Conservation (phyloP, 2,888 invertebrate genomes). For the Hirtodrosophila confusa region DNA sequence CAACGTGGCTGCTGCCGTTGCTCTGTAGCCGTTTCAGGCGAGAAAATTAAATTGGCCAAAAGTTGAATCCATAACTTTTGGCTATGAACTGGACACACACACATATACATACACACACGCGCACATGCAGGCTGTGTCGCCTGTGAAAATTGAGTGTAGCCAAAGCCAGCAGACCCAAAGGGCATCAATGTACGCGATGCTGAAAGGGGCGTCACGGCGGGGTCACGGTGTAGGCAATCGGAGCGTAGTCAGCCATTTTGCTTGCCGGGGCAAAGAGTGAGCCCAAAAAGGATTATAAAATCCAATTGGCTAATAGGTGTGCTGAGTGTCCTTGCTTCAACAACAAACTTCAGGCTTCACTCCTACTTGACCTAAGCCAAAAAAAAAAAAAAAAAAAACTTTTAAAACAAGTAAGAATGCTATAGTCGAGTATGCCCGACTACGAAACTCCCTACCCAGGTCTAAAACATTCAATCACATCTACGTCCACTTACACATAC, state of each 20-base stretch:
- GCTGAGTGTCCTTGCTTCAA: no score
- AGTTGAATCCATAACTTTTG: slow-evolving; percentile 80
- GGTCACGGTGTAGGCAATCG: neutral
- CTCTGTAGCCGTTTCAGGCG: slow-evolving; percentile 81
- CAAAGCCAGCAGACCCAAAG: slow-evolving; percentile 48
- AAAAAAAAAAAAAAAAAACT: no score
- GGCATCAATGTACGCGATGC: slow-evolving; percentile 32
- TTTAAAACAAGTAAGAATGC: no score
- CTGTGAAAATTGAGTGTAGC: slow-evolving; percentile 76
- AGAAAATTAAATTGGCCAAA: slow-evolving; percentile 83
- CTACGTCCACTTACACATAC: no score
- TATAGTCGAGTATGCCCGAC: no score
- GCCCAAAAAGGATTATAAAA: slow-evolving; percentile 53
- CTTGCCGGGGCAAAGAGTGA: slow-evolving; percentile 20
- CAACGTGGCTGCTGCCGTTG: slow-evolving; percentile 54
- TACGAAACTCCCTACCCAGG: no score
- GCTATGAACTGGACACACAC: slow-evolving; percentile 69
- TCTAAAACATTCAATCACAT: no score
- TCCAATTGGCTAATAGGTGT: slow-evolving; percentile 57
- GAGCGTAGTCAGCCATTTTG: slow-evolving; percentile 69
- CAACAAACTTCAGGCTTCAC: no score
- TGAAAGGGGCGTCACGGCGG: neutral
- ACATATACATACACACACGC: slow-evolving; percentile 7
- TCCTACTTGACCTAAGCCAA: no score
- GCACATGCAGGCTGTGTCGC: slow-evolving; percentile 38